Conservation (phyloP, 2,113 vertebrate species). For the Cnemophilus loriae region DNA sequence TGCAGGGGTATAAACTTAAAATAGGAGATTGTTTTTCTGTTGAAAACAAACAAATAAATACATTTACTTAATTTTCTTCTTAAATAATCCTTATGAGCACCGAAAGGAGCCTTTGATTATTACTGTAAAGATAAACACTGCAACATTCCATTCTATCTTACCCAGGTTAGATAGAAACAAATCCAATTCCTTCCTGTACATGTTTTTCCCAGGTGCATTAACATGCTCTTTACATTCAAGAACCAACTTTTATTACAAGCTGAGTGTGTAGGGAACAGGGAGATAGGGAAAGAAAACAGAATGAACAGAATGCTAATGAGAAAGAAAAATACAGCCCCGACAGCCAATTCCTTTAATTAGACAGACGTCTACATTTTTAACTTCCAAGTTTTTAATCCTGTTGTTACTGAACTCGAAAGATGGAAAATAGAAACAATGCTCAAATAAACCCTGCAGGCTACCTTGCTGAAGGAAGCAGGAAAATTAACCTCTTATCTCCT, state of each 20-base stretch:
- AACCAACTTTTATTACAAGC: slow-evolving; percentile 47
- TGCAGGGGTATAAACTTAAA: slow-evolving; percentile 53
- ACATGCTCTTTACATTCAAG: slow-evolving; percentile 50
- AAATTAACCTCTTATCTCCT: slow-evolving; percentile 15
- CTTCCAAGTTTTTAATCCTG: slow-evolving; percentile 38
- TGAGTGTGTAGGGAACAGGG: slow-evolving; percentile 24
- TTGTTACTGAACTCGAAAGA: neutral
- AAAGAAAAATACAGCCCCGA: neutral
- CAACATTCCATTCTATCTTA: slow-evolving; percentile 4
- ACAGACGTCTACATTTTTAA: neutral
- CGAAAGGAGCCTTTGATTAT: slow-evolving; percentile 38
- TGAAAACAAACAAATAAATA: slow-evolving; percentile 48
- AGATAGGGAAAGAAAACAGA: slow-evolving; percentile 41
- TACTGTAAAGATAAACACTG: slow-evolving; percentile 30
- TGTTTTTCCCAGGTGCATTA: slow-evolving; percentile 41
- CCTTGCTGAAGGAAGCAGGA: neutral
- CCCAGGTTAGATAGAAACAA: slow-evolving; percentile 32
- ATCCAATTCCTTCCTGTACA: slow-evolving; percentile 21
- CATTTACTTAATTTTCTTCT: slow-evolving; percentile 50
- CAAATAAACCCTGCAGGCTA: neutral
- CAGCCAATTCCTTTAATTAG: slow-evolving; percentile 43
- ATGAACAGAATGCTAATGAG: slow-evolving; percentile 37
- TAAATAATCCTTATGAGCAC: slow-evolving; percentile 38
- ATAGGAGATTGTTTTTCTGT: slow-evolving; percentile 33
- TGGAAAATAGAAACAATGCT: neutral